These are phyloP conservation scores for Cerceris ruficornis DNA, from an alignment of 2,888 invertebrate genomes.

Conservation along the genomic window DNA sequence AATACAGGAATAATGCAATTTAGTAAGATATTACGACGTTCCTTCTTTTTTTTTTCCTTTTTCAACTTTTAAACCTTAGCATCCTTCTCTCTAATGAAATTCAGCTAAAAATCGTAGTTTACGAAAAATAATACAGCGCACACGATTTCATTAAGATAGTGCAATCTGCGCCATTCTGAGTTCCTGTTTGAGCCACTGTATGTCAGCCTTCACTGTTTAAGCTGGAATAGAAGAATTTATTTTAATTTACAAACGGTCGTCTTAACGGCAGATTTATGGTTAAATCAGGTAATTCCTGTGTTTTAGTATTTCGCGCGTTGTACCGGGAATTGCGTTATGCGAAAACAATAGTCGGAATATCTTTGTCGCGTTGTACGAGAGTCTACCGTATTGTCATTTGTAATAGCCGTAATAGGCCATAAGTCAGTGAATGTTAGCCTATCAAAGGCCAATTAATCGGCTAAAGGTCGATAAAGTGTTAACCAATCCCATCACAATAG, in stretches of 20 bases:
- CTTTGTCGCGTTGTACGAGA: no score
- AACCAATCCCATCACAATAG: no score
- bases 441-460: no score
- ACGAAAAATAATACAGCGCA: slow-evolving; percentile 78
- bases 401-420: no score
- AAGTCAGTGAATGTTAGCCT: no score
- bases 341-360: no score
- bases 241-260: not conserved
- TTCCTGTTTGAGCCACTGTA: slow-evolving; percentile 62
- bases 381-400: no score
- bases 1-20: slow-evolving; percentile 76
- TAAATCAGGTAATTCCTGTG: no score
- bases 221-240: slow-evolving; percentile 50
- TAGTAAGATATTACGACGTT: slow-evolving; percentile 64
- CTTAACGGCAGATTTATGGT: no score
- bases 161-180: slow-evolving; percentile 53
- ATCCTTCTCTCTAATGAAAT: slow-evolving; percentile 78
- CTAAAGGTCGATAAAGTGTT: no score
- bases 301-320: no score
- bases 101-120: slow-evolving; percentile 78
- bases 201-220: slow-evolving; percentile 55
- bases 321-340: no score
- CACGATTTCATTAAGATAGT: slow-evolving; percentile 58
- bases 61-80: slow-evolving; percentile 61
- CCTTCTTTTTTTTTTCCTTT: slow-evolving; percentile 4